Percentiles rank a stretch among this genome's conserved stretches.
Conservation (phyloP, 2,888 invertebrate species). For the Drosophila prostipennis region DNA sequence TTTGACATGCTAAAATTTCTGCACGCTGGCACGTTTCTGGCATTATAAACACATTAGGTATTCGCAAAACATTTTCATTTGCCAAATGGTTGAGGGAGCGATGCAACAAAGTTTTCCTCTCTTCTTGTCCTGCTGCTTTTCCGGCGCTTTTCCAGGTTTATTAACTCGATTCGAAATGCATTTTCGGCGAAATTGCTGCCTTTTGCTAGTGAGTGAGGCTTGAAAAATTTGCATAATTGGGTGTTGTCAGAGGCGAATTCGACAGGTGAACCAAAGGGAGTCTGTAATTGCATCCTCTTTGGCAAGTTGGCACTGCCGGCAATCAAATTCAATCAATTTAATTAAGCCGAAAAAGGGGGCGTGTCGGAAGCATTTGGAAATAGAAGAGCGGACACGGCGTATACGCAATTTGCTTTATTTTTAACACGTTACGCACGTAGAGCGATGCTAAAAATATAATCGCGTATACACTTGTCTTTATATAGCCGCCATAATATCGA, state of each 20-base stretch:
- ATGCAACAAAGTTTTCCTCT: constrained; percentile 1
- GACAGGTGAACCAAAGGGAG: constrained; percentile 33
- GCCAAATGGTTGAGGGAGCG: constrained; percentile 2
- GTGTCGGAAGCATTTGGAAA: constrained; percentile 8
- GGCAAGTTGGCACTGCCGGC: constrained; percentile 37
- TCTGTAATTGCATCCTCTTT: constrained; percentile 57
- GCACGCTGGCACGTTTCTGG: constrained; percentile 54
- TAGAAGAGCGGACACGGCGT: constrained; percentile 27
- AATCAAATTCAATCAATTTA: constrained; percentile 79
- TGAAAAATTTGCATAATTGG: constrained; percentile 70
- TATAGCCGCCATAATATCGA: constrained; percentile 77
- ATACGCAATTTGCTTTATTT: constrained; percentile 70
- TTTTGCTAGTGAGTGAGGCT: constrained; percentile 26
- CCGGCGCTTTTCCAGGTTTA: constrained; percentile 31
- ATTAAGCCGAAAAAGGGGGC: constrained; percentile 52
- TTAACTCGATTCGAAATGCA: constrained; percentile 74
- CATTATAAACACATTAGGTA: constrained; percentile 72
- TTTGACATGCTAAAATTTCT: constrained; percentile 59
- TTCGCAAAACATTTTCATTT: constrained; percentile 69
- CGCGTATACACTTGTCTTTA: constrained; percentile 68
- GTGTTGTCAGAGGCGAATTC: constrained; percentile 26
- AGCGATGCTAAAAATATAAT: constrained; percentile 74
- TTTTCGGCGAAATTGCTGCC: constrained; percentile 68
- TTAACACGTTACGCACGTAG: constrained; percentile 79
- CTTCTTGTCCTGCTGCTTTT: neutral